phyloP scores from a whole-genome alignment of 2,888 invertebrate species.

The Lydus trimaculatus region DNA sequence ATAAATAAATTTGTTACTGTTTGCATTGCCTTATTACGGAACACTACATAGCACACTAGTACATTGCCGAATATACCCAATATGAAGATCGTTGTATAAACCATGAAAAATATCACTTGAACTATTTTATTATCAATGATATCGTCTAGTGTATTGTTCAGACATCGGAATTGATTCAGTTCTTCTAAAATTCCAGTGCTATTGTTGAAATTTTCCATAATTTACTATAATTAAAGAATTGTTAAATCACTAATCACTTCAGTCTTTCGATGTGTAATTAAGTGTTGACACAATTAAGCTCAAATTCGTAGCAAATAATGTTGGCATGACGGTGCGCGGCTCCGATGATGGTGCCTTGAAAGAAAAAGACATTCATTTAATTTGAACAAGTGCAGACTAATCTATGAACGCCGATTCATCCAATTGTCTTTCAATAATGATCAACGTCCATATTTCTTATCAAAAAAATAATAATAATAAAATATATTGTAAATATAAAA shows the following conservation, averaged over 20 bases:
- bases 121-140: conserved; percentile 71
- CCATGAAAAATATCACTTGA: conserved; percentile 76
- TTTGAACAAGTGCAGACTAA: neutral
- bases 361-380: neutral
- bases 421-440: neutral
- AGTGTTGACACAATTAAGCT: neutral
- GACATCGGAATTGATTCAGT: conserved; percentile 30
- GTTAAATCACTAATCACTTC: conserved; percentile 12
- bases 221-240: neutral
- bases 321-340: neutral
- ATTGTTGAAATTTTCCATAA: conserved; percentile 38
- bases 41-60: conserved; percentile 92
- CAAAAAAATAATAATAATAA: neutral
- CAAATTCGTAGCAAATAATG: neutral
- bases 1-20: conserved; percentile 98
- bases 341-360: conserved; percentile 1
- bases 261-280: neutral
- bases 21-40: conserved; percentile 93
- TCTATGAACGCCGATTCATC: neutral
- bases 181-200: conserved; percentile 36
- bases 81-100: conserved; percentile 87
- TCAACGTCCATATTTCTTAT: neutral
- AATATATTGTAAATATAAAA: too few species aligned
- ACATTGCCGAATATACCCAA: conserved; percentile 90
- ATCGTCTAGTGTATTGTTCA: conserved; percentile 36